A percentile compares a stretch with the other conserved stretches of the same genome.
Evolutionary conservation across 1,140 invertebrate species (phyloP).

Genomic region (Bombus picipes): DNA sequence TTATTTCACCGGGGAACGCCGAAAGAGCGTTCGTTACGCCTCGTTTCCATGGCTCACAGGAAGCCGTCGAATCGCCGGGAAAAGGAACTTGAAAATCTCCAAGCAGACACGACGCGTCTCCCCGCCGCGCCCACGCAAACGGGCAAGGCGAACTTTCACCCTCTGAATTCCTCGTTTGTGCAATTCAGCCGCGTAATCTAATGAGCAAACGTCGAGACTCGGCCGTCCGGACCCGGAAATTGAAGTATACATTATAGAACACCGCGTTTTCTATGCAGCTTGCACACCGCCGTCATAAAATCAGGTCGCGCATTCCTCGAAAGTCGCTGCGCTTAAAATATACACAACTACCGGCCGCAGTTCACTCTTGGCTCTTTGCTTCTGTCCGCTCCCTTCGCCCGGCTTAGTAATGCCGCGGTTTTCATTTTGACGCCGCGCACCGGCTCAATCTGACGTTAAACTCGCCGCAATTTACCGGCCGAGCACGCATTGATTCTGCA

Average conservation of each 20-base stretch:
- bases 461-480: conserved; percentile 3
- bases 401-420: too few species aligned
- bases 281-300: conserved; percentile 34
- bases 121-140: neutral
- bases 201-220: conserved; percentile 62
- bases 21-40: conserved; percentile 33
- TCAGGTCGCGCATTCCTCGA: conserved; percentile 60
- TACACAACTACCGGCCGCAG: neutral
- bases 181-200: conserved; percentile 65
- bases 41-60: conserved; percentile 35
- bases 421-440: neutral
- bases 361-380: neutral
- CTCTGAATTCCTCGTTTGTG: conserved; percentile 62
- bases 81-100: conserved; percentile 45
- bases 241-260: conserved; percentile 71
- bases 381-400: neutral
- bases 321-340: conserved; percentile 35
- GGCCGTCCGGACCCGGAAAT: conserved; percentile 72
- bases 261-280: conserved; percentile 44
- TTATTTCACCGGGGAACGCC: conserved; percentile 12
- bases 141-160: conserved; percentile 42
- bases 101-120: conserved; percentile 10
- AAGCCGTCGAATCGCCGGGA: conserved; percentile 6
- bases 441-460: neutral
- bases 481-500: neutral